Percentiles rank a stretch among this genome's conserved stretches.
phyloP scores from a whole-genome alignment of 2,113 vertebrate genomes.

The Mormoops blainvillei region DNA sequence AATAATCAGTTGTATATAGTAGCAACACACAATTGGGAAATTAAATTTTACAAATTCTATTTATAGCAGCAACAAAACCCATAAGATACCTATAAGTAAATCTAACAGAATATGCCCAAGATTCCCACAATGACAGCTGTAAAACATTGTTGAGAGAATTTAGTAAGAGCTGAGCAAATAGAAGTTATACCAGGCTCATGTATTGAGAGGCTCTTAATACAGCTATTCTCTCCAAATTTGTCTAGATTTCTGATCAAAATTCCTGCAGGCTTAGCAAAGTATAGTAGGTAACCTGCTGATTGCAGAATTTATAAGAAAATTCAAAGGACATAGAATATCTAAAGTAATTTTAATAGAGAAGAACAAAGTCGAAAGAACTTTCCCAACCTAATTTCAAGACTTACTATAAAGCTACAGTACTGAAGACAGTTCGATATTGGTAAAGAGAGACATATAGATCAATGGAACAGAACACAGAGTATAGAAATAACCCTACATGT shows the following conservation, averaged over 20 bases:
- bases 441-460: background rate
- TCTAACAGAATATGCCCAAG: background rate
- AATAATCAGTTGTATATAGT: background rate
- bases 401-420: background rate
- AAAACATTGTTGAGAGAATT: background rate
- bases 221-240: background rate
- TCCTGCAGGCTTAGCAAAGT: background rate
- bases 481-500: background rate
- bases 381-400: background rate
- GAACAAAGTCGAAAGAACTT: background rate
- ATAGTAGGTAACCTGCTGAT: background rate
- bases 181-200: background rate
- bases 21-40: background rate
- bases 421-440: background rate
- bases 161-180: background rate
- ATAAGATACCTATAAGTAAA: background rate
- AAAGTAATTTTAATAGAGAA: background rate
- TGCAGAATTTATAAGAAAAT: background rate
- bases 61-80: background rate
- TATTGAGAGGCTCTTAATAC: background rate
- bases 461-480: background rate
- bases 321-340: background rate
- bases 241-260: background rate
- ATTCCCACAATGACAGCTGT: background rate
- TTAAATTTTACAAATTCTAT: background rate